A percentile compares a stretch with the other conserved stretches of the same genome.
Conservation (phyloP, 2,797 vertebrate species). For the Diplodus sargus region DNA sequence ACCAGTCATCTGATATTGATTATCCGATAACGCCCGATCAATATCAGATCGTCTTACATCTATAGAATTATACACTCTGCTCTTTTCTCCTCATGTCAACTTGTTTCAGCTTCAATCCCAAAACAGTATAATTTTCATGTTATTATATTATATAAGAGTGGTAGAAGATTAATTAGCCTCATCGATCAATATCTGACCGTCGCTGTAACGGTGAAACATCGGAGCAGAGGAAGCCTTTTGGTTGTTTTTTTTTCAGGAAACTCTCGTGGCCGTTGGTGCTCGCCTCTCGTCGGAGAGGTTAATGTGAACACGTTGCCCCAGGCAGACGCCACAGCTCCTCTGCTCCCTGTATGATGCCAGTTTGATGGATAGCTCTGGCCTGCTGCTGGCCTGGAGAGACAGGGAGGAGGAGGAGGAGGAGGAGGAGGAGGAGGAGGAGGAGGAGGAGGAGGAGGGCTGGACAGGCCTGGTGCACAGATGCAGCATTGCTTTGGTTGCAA, state of each 20-base stretch:
- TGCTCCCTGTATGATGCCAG: constrained; percentile 63
- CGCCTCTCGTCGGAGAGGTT: constrained; percentile 54
- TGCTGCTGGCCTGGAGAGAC: constrained; percentile 46
- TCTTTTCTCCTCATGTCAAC: background rate
- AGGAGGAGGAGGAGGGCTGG: too few relatives aligned
- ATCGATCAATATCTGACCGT: background rate
- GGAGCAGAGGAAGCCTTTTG: background rate
- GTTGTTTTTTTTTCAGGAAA: background rate
- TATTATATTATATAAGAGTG: background rate
- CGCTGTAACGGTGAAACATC: background rate
- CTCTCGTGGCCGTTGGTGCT: background rate
- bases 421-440: too few relatives aligned
- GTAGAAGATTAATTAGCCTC: background rate
- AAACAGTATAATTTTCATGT: too few relatives aligned
- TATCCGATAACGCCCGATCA: background rate
- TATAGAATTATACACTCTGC: background rate
- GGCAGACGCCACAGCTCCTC: constrained; percentile 56
- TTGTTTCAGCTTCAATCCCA: background rate
- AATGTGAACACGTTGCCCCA: constrained; percentile 55
- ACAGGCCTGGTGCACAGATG: constrained; percentile 76
- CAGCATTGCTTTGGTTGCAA: constrained; percentile 45
- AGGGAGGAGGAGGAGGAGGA: background rate
- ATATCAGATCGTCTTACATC: background rate
- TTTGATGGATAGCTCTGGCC: constrained; percentile 71
- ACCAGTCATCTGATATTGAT: constrained; percentile 8